phyloP scores from a whole-genome alignment of 2,888 invertebrate species.

The Horisme vitalbata region DNA sequence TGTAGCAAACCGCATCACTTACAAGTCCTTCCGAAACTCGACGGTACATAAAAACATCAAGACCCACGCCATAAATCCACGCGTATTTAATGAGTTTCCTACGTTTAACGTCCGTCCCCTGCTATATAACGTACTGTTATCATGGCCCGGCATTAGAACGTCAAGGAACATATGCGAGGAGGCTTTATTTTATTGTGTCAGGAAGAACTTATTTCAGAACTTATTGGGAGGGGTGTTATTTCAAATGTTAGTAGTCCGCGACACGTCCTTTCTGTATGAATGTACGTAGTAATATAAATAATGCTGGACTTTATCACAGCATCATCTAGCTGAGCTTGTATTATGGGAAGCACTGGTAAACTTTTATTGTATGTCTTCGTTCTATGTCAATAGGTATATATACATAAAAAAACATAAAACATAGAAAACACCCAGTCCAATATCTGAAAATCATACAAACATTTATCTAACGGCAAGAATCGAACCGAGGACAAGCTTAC shows the following conservation, averaged over 20 bases:
- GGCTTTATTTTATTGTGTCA: slow-evolving; percentile 32
- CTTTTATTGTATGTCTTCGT: no score
- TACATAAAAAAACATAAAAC: no score
- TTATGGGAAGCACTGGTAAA: no score
- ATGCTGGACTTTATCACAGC: no score
- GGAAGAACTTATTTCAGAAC: slow-evolving; percentile 39
- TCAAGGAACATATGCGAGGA: slow-evolving; percentile 26
- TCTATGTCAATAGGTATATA: no score
- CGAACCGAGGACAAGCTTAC: no score
- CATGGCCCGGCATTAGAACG: slow-evolving; percentile 65
- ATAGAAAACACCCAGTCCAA: no score
- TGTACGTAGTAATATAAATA: no score
- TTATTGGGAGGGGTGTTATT: slow-evolving; percentile 47
- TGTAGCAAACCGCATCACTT: slow-evolving; percentile 12
- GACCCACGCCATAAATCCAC: slow-evolving; percentile 66
- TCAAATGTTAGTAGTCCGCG: slow-evolving; percentile 22
- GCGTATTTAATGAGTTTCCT: slow-evolving; percentile 78
- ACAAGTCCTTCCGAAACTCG: slow-evolving; percentile 24
- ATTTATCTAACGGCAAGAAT: no score
- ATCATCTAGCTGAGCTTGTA: no score
- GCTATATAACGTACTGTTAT: slow-evolving; percentile 71
- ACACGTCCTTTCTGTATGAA: background rate
- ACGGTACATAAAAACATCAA: slow-evolving; percentile 43
- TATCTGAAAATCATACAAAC: no score
- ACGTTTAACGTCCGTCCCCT: slow-evolving; percentile 63